Base-by-base conservation (phyloP, 37 sponge, comb jelly and placozoan genomes). In the Ephydatia muelleri region DNA sequence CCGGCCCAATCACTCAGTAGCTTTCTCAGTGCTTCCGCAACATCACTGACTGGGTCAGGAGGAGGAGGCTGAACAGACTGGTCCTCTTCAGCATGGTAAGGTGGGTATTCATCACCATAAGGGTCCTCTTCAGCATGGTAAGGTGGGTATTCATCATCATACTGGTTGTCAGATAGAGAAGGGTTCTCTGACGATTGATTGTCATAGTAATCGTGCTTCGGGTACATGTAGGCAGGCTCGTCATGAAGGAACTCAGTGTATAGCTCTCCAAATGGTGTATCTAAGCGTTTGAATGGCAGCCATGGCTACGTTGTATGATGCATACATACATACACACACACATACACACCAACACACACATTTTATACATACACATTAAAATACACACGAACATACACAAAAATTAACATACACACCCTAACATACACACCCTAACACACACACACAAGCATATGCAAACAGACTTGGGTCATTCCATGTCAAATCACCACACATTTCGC, bases 291-390 rank as follows among this genome's bases (percentile, higher is more conserved):
- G n/a, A n/a, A n/a, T n/a, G n/a, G n/a, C n/a, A n/a, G n/a, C n/a
- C n/a, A n/a, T n/a, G n/a, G n/a, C n/a, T n/a, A n/a, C n/a, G n/a
- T n/a, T n/a, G n/a, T n/a, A n/a, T n/a, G n/a, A n/a, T 13, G 57
- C 65, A 48, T 66, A 78, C 28, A 78, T 66, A 78, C 65, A 78
- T 23, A 78, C 65, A 78, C 39, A 49, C 38, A 78, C 79, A 48
- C 65, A 78, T 31, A 78, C 79, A 78, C 39, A 78, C 39, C 11
- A 3, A 80, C 49, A 80, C 68, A 65, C 79, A 48, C 65, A 78
- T n/a, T n/a, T n/a, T n/a, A n/a, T n/a, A n/a, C n/a, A n/a, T n/a
- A n/a, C n/a, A n/a, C n/a, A n/a, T n/a, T n/a, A n/a, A n/a, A n/a
- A n/a, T 26, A 78, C 65, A 78, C 80, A 80, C 36, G n/a, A 27